Conservation (phyloP, 2,113 vertebrate species). For the Phodopus roborovskii region DNA sequence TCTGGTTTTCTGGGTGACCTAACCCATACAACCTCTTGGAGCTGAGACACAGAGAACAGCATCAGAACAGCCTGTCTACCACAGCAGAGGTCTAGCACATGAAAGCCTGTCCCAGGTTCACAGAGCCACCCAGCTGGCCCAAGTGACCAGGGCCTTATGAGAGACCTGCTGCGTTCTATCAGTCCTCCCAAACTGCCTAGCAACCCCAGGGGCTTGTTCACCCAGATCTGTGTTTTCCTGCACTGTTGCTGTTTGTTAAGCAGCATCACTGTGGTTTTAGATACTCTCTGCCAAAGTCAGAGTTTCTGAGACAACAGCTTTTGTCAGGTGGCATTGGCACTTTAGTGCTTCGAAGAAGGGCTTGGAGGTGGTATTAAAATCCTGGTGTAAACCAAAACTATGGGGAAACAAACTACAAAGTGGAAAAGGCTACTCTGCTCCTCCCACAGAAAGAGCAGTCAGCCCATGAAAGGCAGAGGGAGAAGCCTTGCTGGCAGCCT, state of each 20-base stretch:
- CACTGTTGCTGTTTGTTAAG: neutral
- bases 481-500: neutral
- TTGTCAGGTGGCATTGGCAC: neutral
- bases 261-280: neutral
- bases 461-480: neutral
- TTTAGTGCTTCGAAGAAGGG: neutral
- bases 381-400: neutral
- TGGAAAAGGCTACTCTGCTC: neutral
- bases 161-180: neutral
- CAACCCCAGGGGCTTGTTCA: neutral
- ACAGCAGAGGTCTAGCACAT: neutral
- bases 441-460: neutral
- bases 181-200: neutral
- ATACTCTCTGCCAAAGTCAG: neutral
- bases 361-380: neutral
- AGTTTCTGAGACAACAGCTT: neutral
- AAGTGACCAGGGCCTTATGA: neutral
- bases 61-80: neutral
- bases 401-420: conserved; percentile 28
- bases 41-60: neutral
- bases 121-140: neutral
- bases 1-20: neutral
- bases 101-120: neutral
- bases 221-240: neutral
- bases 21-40: neutral